A percentile compares a stretch with the other conserved stretches of the same genome.
These are phyloP conservation scores for Sebastes fasciatus DNA, from an alignment of 2,113 vertebrate species.

Conservation along the genomic window DNA sequence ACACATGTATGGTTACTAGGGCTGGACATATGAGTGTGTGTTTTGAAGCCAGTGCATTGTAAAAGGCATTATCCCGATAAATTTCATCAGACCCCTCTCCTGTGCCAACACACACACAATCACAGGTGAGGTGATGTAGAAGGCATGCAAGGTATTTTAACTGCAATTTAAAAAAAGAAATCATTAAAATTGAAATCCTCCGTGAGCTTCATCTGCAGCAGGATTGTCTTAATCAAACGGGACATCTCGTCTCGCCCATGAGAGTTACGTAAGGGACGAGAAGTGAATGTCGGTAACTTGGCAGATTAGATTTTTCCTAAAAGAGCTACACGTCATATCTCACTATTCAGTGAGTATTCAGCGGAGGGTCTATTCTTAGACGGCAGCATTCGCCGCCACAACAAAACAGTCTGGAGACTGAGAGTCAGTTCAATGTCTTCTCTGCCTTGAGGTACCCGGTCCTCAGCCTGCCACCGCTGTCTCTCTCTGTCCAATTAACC, in stretches of 20 bases:
- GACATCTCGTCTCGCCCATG: conserved; percentile 31
- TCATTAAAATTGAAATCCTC: conserved; percentile 22
- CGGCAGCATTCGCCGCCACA: conserved; percentile 23
- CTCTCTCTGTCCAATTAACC: background rate
- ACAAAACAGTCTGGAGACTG: conserved; percentile 53
- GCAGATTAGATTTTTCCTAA: conserved; percentile 44
- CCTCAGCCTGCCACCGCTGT: background rate
- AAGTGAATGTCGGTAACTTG: conserved; percentile 9
- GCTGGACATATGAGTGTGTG: background rate
- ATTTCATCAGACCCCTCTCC: background rate
- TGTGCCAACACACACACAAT: background rate
- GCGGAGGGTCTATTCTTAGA: conserved; percentile 48
- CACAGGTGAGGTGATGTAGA: background rate
- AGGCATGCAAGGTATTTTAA: conserved; percentile 1
- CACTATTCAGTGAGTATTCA: conserved; percentile 15
- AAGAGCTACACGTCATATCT: conserved; percentile 26
- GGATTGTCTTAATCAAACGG: conserved; percentile 48
- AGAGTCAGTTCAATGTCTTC: conserved; percentile 7
- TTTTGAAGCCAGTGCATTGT: background rate
- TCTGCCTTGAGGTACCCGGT: background rate
- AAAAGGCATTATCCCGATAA: background rate
- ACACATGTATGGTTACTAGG: background rate
- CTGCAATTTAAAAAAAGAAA: conserved; percentile 28
- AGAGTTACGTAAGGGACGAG: conserved; percentile 46
- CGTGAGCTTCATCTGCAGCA: conserved; percentile 11